Evolutionary conservation across 2,797 vertebrate species (phyloP).

Genomic region (Diglossa cyanea): DNA sequence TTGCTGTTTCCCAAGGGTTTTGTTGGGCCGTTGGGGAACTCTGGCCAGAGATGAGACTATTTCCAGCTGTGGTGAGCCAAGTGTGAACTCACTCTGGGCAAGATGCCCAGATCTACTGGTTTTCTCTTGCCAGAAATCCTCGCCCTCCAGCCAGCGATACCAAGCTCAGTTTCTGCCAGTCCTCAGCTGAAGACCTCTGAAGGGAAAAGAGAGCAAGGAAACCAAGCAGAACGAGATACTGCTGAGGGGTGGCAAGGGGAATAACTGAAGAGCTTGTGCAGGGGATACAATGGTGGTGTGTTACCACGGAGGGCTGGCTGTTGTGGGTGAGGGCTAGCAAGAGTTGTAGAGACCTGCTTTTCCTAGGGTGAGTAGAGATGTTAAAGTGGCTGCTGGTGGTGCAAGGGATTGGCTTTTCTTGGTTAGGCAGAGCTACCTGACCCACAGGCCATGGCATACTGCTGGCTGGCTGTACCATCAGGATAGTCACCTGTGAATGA

Average conservation of each 20-base stretch:
- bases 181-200: not conserved
- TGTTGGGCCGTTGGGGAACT: conserved; percentile 15
- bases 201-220: not conserved
- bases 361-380: accelerated
- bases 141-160: not conserved
- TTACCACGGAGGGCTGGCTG: accelerated
- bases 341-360: not conserved
- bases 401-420: not conserved
- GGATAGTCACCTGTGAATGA: not conserved
- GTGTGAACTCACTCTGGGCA: conserved; percentile 57
- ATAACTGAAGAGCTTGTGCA: not conserved
- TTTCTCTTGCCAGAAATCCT: conserved; percentile 39
- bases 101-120: conserved; percentile 23
- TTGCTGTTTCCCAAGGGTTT: conserved; percentile 27
- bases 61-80: conserved; percentile 59
- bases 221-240: not conserved
- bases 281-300: accelerated
- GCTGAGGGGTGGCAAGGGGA: not conserved
- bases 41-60: conserved; percentile 33
- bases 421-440: not conserved
- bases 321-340: not conserved
- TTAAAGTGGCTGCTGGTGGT: not conserved
- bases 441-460: not conserved
- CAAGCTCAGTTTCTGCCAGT: conserved; percentile 24
- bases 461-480: not conserved